phyloP scores from a whole-genome alignment of 1,140 invertebrate genomes.

The Spodoptera litura region DNA sequence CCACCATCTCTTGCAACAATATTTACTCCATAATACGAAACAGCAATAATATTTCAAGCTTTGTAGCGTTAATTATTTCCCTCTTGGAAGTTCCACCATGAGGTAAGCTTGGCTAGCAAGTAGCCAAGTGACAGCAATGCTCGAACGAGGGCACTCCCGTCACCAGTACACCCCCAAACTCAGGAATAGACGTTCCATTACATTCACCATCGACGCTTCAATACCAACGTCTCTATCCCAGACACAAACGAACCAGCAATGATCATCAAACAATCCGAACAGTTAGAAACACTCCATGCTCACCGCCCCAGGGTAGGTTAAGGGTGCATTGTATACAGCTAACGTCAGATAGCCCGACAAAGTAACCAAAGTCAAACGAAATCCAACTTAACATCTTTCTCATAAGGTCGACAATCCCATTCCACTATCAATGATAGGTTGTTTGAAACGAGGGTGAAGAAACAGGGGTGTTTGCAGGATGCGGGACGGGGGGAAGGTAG shows the following conservation, averaged over 20 bases:
- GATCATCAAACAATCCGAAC: slow-evolving; percentile 48
- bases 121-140: slow-evolving; percentile 73
- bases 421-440: slow-evolving; percentile 37
- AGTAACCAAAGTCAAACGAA: slow-evolving; percentile 40
- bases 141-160: slow-evolving; percentile 72
- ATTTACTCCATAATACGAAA: slow-evolving; percentile 25
- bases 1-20: not conserved
- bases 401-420: slow-evolving; percentile 50
- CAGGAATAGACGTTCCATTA: not conserved
- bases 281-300: slow-evolving; percentile 49
- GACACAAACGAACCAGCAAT: slow-evolving; percentile 57
- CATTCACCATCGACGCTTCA: slow-evolving; percentile 52
- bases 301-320: slow-evolving; percentile 75
- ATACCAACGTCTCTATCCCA: not conserved
- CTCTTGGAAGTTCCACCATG: slow-evolving; percentile 65
- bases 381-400: slow-evolving; percentile 25
- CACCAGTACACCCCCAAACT: slow-evolving; percentile 47
- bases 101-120: slow-evolving; percentile 67
- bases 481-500: slow-evolving; percentile 72
- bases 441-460: slow-evolving; percentile 59
- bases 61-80: slow-evolving; percentile 50
- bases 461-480: slow-evolving; percentile 80
- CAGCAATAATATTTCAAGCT: slow-evolving; percentile 42
- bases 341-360: slow-evolving; percentile 68
- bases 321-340: slow-evolving; percentile 81